Evolutionary conservation across 2,888 invertebrate genomes (phyloP).

Genomic region (Agonopterix subpropinquella): DNA sequence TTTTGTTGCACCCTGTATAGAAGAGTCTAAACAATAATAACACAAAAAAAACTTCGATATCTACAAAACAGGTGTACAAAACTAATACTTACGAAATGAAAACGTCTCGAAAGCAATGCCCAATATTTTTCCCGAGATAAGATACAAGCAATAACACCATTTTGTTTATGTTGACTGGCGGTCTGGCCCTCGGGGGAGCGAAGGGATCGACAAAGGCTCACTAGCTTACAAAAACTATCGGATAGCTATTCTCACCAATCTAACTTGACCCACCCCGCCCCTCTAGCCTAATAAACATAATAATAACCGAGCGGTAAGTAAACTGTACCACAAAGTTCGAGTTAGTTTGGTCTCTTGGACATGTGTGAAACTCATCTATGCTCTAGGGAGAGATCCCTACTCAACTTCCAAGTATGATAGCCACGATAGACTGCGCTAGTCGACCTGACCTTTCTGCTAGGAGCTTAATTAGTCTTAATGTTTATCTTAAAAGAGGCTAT

Average conservation of each 20-base stretch:
- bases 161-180: slow-evolving; percentile 67
- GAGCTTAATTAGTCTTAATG: slow-evolving; percentile 20
- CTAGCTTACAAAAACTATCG: slow-evolving; percentile 45
- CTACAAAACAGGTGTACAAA: neutral
- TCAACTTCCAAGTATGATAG: slow-evolving; percentile 33
- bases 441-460: slow-evolving; percentile 10
- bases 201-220: slow-evolving; percentile 32
- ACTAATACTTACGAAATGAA: slow-evolving; percentile 32
- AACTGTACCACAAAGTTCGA: slow-evolving; percentile 17
- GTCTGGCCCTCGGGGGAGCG: slow-evolving; percentile 40
- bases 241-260: slow-evolving; percentile 25
- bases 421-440: slow-evolving; percentile 32
- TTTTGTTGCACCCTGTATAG: no score
- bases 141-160: slow-evolving; percentile 62
- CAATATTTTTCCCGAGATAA: slow-evolving; percentile 57
- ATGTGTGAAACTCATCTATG: slow-evolving; percentile 31
- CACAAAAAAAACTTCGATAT: neutral
- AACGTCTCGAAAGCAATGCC: slow-evolving; percentile 35
- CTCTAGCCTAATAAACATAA: slow-evolving; percentile 12
- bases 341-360: slow-evolving; percentile 26
- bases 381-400: slow-evolving; percentile 36
- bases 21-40: neutral
- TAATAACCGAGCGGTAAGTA: slow-evolving; percentile 9
- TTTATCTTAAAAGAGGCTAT: no score
- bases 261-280: slow-evolving; percentile 20